Base-by-base conservation (phyloP, 2,888 invertebrate species). In the Conus canariensis region DNA sequence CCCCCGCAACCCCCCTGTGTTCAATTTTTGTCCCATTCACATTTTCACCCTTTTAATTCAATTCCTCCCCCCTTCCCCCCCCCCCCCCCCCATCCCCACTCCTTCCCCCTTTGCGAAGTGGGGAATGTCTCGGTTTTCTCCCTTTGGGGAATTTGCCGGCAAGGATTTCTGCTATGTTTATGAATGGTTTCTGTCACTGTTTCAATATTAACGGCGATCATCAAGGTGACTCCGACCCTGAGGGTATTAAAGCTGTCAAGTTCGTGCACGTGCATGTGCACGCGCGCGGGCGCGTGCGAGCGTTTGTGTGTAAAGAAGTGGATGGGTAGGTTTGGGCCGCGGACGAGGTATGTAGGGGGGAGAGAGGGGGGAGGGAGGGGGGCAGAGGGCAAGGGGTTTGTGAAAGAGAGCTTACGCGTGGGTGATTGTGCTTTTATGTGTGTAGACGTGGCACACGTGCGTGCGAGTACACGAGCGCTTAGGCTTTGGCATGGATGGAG, bases 161-260 rank as follows among this genome's bases (percentile, higher is more conserved):
- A 83, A 83, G 58, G 56, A 83, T 58, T 83, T 83, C 19, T 83
- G 56, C 58, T 25, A 83, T 83, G 82, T 83, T 83, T 58, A 83
- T 83, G 82, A 56, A 83, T 83, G 14, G 58, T 56, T 83, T 83
- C 12, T 83, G 25, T 58, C 82, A 83, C 10, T 10, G 82, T 58
- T 83, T 83, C 58, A 58, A 56, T 83, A 19, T 83, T 25, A 83
- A 83, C 16, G 19, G 58, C 82, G 56, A 19, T 56, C 82, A 83
- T 83, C 82, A 58, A 58, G 82, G 82, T 83, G 56, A 56, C 19
- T 14, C 9, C 0, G 58, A 83, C 58, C 82, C 82, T 19, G 9
- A 6, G 77, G 45, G 30, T 80, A 30, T 80, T 83, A n/a, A 56
- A 83, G 8, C 58, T 58, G 56, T 58, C 82, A 58, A 19, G 58